Evolutionary conservation across 2,888 invertebrate species (phyloP).

Genomic region (Sphaerophoria rueppellii): DNA sequence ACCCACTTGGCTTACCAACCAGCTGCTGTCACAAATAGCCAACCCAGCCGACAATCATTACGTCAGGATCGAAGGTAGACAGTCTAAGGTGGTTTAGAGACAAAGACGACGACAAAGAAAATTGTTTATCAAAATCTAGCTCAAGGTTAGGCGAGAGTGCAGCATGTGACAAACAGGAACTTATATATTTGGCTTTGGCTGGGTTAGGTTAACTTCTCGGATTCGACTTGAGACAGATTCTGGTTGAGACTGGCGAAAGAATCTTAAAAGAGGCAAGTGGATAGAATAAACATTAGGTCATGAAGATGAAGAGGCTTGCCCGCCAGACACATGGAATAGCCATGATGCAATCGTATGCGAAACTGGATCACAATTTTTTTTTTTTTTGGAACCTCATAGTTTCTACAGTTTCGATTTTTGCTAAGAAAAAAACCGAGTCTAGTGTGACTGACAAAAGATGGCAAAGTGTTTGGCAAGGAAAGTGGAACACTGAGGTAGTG

Average conservation of each 20-base stretch:
- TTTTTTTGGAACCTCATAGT: constrained; percentile 10
- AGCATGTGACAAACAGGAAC: constrained; percentile 58
- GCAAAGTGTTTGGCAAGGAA: background rate
- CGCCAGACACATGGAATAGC: constrained; percentile 23
- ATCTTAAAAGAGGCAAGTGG: constrained; percentile 43
- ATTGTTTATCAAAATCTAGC: constrained; percentile 35
- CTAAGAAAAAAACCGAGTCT: background rate
- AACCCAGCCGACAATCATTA: constrained; percentile 34
- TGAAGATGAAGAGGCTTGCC: background rate
- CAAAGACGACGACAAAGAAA: constrained; percentile 21
- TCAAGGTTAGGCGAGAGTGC: constrained; percentile 63
- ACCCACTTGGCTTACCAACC: constrained; percentile 34
- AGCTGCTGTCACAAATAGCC: constrained; percentile 10
- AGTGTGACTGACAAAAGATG: constrained; percentile 7
- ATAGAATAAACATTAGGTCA: constrained; percentile 46
- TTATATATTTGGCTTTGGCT: background rate
- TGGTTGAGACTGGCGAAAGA: constrained; percentile 21
- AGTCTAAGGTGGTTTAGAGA: constrained; percentile 4
- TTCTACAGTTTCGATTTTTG: background rate
- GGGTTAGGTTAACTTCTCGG: background rate
- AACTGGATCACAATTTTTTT: constrained; percentile 39
- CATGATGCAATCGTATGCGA: constrained; percentile 62
- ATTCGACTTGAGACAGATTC: constrained; percentile 3
- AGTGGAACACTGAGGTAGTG: too few species aligned
- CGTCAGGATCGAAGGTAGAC: constrained; percentile 48